Percentiles rank a stretch among this genome's conserved stretches.
These are phyloP conservation scores for Phaethornis superciliosus DNA, from an alignment of 2,113 vertebrate genomes.

Conservation along the genomic window DNA sequence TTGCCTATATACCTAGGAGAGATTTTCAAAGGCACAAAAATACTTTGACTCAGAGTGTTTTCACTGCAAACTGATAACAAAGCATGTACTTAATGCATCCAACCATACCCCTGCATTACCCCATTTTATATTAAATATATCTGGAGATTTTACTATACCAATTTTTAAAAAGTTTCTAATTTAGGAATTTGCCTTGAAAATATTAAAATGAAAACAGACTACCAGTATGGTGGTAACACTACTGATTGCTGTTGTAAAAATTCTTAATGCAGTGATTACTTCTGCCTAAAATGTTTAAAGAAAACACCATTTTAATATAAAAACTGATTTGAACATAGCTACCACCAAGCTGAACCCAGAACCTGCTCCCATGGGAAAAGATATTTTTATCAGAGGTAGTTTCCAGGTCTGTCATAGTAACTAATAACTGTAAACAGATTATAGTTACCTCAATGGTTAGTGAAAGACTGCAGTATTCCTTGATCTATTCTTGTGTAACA, in stretches of 20 bases:
- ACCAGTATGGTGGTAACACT: not conserved
- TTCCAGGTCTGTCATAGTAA: not conserved
- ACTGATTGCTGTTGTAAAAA: not conserved
- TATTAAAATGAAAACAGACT: not conserved
- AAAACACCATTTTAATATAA: not conserved
- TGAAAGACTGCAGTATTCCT: not conserved
- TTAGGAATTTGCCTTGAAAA: not conserved
- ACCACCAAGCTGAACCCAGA: not conserved
- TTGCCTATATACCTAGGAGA: not conserved
- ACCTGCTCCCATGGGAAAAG: not conserved
- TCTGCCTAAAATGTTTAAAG: not conserved
- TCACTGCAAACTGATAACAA: not conserved
- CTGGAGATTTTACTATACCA: not conserved
- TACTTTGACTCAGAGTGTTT: not conserved
- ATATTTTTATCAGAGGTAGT: not conserved
- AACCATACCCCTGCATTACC: not conserved
- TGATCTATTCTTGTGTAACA: not conserved
- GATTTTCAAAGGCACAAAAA: not conserved
- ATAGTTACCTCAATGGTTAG: not conserved
- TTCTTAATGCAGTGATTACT: rapidly evolving
- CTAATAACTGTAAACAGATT: not conserved
- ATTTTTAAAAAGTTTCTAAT: not conserved
- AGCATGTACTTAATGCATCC: not conserved
- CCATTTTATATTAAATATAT: not conserved
- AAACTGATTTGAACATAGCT: not conserved